A percentile compares a stretch with the other conserved stretches of the same genome.
Evolutionary conservation across 2,888 invertebrate species (phyloP).

Genomic region (Heterodera filipjevi): DNA sequence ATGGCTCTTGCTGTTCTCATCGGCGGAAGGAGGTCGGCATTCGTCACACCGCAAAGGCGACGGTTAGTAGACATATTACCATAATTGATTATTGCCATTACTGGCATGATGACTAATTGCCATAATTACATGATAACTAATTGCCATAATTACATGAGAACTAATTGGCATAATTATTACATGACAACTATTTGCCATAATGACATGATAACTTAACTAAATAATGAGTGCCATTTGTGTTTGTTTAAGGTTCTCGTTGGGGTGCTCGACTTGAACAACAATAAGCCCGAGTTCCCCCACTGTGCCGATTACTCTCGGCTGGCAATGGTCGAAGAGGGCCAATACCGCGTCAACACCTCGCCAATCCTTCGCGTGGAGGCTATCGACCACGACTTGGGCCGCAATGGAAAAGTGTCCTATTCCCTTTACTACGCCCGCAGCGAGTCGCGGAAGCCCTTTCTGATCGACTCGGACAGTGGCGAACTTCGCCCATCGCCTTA

Average conservation of each 20-base stretch:
- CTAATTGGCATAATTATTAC: too few species aligned
- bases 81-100: too few species aligned
- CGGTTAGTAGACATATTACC: not conserved
- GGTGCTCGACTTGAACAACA: constrained; percentile 67
- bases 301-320: constrained; percentile 77
- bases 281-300: constrained; percentile 71
- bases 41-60: not conserved
- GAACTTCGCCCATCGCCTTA: constrained; percentile 65
- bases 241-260: constrained; percentile 42
- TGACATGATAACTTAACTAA: constrained; percentile 23
- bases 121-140: not conserved
- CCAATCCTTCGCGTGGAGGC: constrained; percentile 48
- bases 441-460: constrained; percentile 61
- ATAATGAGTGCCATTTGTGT: constrained; percentile 49
- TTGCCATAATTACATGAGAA: too few species aligned
- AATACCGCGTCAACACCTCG: constrained; percentile 68
- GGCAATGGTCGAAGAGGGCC: constrained; percentile 80
- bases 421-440: constrained; percentile 60
- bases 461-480: constrained; percentile 65
- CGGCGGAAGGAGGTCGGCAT: not conserved
- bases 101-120: too few species aligned
- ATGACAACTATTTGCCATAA: too few species aligned
- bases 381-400: constrained; percentile 66
- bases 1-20: constrained; percentile 84
- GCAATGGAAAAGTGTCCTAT: constrained; percentile 63